Evolutionary conservation across 2,113 vertebrate species (phyloP).

Genomic region (Hippoglossus stenolepis): DNA sequence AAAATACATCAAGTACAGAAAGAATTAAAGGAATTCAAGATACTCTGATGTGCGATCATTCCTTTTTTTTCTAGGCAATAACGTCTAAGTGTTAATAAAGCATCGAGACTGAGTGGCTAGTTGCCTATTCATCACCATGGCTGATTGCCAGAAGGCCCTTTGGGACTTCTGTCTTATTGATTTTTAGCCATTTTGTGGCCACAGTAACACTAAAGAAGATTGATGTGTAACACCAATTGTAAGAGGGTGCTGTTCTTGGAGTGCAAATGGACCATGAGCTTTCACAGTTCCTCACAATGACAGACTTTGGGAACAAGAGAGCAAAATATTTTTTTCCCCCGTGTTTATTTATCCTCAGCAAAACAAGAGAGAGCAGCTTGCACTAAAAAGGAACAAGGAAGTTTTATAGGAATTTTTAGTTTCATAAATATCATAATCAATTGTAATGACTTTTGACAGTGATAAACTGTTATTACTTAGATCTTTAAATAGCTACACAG

Average conservation of each 20-base stretch:
- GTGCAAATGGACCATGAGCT: constrained; percentile 54
- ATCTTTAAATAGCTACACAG: neutral
- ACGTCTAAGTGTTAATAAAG: constrained; percentile 17
- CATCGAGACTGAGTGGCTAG: constrained; percentile 14
- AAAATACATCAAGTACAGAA: neutral
- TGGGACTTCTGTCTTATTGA: constrained; percentile 53
- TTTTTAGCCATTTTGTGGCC: constrained; percentile 62
- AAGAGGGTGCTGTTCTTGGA: constrained; percentile 39
- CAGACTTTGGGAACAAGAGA: neutral
- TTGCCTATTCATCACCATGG: constrained; percentile 56
- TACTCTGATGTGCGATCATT: neutral
- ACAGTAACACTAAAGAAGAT: constrained; percentile 57
- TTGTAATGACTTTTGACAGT: constrained; percentile 11
- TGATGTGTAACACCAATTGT: constrained; percentile 48
- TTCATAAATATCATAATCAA: neutral
- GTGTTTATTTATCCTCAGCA: constrained; percentile 12
- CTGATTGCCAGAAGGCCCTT: constrained; percentile 56
- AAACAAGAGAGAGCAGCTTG: neutral
- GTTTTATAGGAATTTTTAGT: neutral
- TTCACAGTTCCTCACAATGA: constrained; percentile 41
- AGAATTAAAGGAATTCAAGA: constrained; percentile 5
- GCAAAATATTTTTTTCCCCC: constrained; percentile 3
- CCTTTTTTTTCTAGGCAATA: constrained; percentile 21
- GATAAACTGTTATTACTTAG: neutral
- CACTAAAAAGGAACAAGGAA: neutral